These are phyloP conservation scores for Eutolmus rufibarbis DNA, from an alignment of 2,888 invertebrate species.

Conservation along the genomic window DNA sequence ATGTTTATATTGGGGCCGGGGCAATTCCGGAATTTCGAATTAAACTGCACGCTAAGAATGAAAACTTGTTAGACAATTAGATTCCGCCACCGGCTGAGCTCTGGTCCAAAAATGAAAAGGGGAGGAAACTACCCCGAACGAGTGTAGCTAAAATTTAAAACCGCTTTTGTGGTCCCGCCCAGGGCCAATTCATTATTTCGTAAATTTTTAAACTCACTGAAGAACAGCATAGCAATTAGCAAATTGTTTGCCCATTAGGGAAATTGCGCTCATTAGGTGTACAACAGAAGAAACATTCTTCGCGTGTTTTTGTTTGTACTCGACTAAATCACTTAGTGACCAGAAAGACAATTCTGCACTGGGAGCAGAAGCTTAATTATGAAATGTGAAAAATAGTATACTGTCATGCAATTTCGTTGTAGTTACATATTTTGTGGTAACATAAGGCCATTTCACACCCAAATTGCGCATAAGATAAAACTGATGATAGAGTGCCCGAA, in stretches of 20 bases:
- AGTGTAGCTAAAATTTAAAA: not conserved
- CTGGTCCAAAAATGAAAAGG: not conserved
- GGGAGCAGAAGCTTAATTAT: not conserved
- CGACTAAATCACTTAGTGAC: not conserved
- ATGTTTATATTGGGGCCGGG: slow-evolving; percentile 10
- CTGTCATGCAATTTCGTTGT: not conserved
- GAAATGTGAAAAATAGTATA: not conserved
- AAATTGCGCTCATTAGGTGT: not conserved
- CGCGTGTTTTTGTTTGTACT: not conserved
- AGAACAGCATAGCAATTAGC: not conserved
- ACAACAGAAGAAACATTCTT: not conserved
- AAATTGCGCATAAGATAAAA: not conserved
- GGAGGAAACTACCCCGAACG: not conserved
- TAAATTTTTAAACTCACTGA: not conserved
- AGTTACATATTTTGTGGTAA: not conserved
- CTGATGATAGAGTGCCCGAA: not conserved
- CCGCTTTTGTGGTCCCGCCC: not conserved
- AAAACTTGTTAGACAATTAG: not conserved
- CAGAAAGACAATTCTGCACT: not conserved
- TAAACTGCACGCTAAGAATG: not conserved
- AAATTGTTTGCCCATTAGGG: not conserved
- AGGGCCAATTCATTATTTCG: not conserved
- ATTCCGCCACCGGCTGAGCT: not conserved
- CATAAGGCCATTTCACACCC: not conserved
- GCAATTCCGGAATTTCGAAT: slow-evolving; percentile 5